Conservation (phyloP, 2,797 vertebrate genomes). For the Dryobates pubescens region DNA sequence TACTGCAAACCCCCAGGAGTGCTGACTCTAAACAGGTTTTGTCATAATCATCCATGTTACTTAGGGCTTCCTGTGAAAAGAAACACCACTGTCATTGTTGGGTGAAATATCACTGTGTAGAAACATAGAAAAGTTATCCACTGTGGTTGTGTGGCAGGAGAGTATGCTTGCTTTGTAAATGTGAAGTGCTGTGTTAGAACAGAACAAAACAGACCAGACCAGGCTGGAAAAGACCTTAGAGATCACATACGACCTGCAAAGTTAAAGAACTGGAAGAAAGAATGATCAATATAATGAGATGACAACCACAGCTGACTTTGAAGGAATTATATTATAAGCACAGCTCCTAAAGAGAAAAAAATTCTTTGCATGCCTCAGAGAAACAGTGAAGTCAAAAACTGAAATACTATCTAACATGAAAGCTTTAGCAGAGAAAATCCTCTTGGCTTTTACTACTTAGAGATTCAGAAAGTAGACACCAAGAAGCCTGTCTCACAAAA, state of each 20-base stretch:
- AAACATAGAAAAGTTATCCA: not conserved
- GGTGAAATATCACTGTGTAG: not conserved
- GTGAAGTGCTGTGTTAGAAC: not conserved
- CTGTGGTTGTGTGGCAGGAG: not conserved
- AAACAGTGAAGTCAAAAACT: not conserved
- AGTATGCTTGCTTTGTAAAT: not conserved
- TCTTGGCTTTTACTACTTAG: not conserved
- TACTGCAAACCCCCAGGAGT: slow-evolving; percentile 90
- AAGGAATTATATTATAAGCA: not conserved
- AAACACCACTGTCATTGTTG: not conserved
- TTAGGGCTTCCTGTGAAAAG: slow-evolving; percentile 89
- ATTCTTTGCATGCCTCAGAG: not conserved
- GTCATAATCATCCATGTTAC: slow-evolving; percentile 96
- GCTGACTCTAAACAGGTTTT: slow-evolving; percentile 96
- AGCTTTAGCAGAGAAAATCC: not conserved
- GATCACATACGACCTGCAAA: not conserved
- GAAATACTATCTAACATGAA: fast-evolving
- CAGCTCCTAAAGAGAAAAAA: not conserved
- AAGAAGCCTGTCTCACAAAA: not conserved
- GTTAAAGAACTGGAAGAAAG: not conserved
- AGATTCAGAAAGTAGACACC: not conserved
- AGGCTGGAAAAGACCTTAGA: too few species aligned
- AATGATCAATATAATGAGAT: not conserved
- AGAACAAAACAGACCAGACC: too few species aligned
- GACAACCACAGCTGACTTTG: not conserved